Conservation (phyloP, 1,140 invertebrate genomes). For the Brachionus manjavacas region DNA sequence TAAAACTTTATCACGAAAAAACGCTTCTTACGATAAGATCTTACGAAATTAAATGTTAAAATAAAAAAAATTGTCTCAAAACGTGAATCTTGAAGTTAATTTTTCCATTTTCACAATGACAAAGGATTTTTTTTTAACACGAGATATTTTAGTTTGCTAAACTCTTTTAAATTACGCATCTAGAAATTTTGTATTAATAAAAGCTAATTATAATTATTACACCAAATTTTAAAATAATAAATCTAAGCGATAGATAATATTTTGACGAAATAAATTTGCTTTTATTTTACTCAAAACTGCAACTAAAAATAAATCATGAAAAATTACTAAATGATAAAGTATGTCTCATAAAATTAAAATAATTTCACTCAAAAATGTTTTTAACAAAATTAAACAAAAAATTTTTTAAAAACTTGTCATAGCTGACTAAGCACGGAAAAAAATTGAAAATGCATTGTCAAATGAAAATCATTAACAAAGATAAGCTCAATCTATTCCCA, state of each 20-base stretch:
- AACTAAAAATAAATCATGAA: too few relatives aligned
- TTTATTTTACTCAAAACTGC: too few relatives aligned
- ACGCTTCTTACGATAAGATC: too few relatives aligned
- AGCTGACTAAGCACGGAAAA: neutral
- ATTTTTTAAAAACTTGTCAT: neutral
- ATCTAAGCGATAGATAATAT: neutral
- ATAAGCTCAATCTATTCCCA: too few relatives aligned
- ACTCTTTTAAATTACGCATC: neutral
- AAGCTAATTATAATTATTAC: neutral
- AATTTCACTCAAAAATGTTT: neutral
- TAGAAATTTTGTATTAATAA: neutral
- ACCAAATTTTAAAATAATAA: neutral
- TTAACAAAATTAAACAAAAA: neutral
- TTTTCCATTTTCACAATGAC: neutral
- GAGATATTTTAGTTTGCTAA: neutral
- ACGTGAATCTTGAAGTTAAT: neutral
- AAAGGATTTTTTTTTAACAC: neutral
- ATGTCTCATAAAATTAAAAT: too few relatives aligned
- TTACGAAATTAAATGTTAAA: neutral
- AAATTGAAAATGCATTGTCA: neutral
- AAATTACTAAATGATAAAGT: too few relatives aligned
- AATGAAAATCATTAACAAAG: too few relatives aligned
- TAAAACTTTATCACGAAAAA: too few relatives aligned
- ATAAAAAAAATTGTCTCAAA: neutral
- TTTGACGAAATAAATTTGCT: too few relatives aligned